Evolutionary conservation across 2,888 invertebrate genomes (phyloP).

Genomic region (Melolontha melolontha): DNA sequence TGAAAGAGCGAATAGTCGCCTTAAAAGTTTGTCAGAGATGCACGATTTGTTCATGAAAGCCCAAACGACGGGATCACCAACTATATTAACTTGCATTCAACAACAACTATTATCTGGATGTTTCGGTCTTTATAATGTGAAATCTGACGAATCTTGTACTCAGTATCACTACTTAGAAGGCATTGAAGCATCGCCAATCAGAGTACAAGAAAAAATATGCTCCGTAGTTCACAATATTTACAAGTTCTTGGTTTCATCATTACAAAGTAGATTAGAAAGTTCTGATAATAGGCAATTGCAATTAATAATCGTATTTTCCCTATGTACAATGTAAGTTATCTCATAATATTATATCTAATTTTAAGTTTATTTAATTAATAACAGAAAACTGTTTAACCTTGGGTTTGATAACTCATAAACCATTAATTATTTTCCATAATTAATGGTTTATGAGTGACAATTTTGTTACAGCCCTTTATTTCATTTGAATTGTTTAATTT

Average conservation of each 20-base stretch:
- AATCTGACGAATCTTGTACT: conserved; percentile 60
- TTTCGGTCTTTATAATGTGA: conserved; percentile 66
- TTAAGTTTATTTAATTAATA: neutral
- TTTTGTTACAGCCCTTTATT: neutral
- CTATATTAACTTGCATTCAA: conserved; percentile 63
- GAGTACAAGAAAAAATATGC: conserved; percentile 68
- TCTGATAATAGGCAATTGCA: conserved; percentile 63
- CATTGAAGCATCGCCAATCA: conserved; percentile 67
- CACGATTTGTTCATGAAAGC: conserved; percentile 58
- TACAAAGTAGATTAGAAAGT: conserved; percentile 59
- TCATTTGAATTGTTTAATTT: too few relatives aligned
- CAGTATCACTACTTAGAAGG: conserved; percentile 71
- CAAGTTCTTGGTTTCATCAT: conserved; percentile 66
- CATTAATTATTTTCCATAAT: too few relatives aligned
- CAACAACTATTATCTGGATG: conserved; percentile 69
- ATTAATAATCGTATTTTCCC: conserved; percentile 68
- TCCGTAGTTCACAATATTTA: conserved; percentile 69
- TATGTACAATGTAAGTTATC: conserved; percentile 64
- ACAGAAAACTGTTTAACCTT: too few relatives aligned
- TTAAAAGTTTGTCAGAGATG: conserved; percentile 61
- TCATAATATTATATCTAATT: neutral
- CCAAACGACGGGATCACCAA: conserved; percentile 56
- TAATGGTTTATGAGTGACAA: too few relatives aligned
- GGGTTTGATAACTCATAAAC: too few relatives aligned
- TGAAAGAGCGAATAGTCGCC: conserved; percentile 57